phyloP scores from a whole-genome alignment of 2,888 invertebrate genomes.

The Punctoribates punctum region DNA sequence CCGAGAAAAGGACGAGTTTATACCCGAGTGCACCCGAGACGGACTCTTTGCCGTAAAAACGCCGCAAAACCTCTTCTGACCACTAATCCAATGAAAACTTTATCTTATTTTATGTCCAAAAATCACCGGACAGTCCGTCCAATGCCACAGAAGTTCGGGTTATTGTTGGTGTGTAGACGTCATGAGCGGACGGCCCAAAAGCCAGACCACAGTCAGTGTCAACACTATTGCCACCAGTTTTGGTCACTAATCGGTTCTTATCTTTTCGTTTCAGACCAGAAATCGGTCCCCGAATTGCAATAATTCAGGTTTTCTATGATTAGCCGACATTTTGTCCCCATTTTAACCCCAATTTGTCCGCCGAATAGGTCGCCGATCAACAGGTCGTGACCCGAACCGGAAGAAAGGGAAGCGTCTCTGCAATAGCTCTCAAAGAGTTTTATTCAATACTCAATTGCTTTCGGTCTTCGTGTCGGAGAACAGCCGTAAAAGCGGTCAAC shows the following conservation, averaged over 20 bases:
- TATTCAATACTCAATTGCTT: slow-evolving; percentile 27
- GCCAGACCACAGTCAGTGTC: slow-evolving; percentile 6
- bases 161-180: slow-evolving; percentile 40
- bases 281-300: slow-evolving; percentile 33
- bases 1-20: slow-evolving; percentile 25
- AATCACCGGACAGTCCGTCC: slow-evolving; percentile 12
- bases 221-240: background rate
- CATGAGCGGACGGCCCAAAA: slow-evolving; percentile 34
- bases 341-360: background rate
- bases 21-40: slow-evolving; percentile 36
- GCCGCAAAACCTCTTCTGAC: background rate
- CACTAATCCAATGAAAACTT: background rate
- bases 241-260: background rate
- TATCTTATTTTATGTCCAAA: background rate
- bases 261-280: background rate
- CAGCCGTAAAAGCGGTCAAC: slow-evolving; percentile 5
- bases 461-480: slow-evolving; percentile 19
- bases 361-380: background rate
- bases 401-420: slow-evolving; percentile 8
- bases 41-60: slow-evolving; percentile 38
- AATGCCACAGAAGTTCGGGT: slow-evolving; percentile 37
- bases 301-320: background rate
- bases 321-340: background rate
- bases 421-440: slow-evolving; percentile 30
- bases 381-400: slow-evolving; percentile 5